A percentile compares a stretch with the other conserved stretches of the same genome.
Conservation (phyloP, 2,113 vertebrate genomes). For the Erythrolamprus reginae region DNA sequence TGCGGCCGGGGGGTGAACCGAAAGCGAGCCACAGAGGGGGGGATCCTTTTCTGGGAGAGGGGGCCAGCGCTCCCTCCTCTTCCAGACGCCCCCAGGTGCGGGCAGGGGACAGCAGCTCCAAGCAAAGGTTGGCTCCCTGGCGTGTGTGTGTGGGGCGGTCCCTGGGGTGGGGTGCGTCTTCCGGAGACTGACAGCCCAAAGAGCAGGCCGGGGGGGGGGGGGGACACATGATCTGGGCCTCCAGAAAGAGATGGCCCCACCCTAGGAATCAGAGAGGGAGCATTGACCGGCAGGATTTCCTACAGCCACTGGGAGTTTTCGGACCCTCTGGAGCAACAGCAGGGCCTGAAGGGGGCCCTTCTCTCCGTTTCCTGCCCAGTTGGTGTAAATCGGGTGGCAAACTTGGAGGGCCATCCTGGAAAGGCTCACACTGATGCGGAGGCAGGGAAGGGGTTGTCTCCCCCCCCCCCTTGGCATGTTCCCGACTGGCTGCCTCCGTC, state of each 20-base stretch:
- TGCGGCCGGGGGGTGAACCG: neutral
- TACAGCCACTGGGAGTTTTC: neutral
- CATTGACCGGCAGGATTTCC: neutral
- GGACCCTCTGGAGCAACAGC: neutral
- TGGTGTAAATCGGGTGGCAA: neutral
- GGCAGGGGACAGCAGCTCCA: neutral
- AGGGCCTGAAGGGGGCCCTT: neutral
- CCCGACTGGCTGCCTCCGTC: neutral
- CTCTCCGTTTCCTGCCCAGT: neutral
- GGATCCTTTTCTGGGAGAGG: neutral
- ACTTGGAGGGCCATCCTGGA: neutral
- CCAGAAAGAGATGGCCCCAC: neutral
- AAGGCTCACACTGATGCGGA: neutral
- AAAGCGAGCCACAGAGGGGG: neutral
- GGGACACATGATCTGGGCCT: too few relatives aligned
- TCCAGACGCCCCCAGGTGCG: neutral
- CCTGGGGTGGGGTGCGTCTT: too few relatives aligned
- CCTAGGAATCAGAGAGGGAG: neutral
- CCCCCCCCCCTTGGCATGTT: neutral
- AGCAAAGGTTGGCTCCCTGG: neutral
- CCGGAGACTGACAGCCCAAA: too few relatives aligned
- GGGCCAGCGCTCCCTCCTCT: neutral
- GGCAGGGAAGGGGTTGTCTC: neutral
- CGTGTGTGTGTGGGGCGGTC: rapidly evolving
- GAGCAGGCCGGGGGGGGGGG: too few relatives aligned